These are phyloP conservation scores for Cerceris rybyensis DNA, from an alignment of 2,888 invertebrate genomes.

Conservation along the genomic window DNA sequence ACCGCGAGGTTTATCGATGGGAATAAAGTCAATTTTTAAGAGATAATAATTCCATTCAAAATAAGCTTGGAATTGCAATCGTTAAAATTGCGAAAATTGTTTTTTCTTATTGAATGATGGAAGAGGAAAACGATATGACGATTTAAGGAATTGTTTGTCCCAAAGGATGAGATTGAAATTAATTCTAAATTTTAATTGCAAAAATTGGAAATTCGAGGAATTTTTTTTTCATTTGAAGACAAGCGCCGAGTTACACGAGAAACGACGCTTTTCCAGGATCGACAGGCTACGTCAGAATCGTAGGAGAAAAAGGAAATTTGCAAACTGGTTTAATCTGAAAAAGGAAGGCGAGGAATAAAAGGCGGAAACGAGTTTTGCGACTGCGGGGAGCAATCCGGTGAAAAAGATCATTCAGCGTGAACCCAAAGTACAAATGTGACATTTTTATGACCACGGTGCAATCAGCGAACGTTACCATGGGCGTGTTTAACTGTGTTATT, in stretches of 20 bases:
- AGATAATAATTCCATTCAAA: no score
- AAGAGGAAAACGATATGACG: no score
- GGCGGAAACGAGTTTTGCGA: background rate
- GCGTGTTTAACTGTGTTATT: slow-evolving; percentile 18
- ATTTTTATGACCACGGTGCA: slow-evolving; percentile 51
- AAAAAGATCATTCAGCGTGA: slow-evolving; percentile 33
- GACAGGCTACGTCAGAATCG: background rate
- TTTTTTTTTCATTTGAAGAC: background rate
- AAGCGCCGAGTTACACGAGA: background rate
- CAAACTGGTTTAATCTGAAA: slow-evolving; percentile 17
- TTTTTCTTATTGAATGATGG: no score
- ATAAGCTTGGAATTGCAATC: no score
- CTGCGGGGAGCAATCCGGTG: slow-evolving; percentile 11
- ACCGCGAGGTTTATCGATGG: no score
- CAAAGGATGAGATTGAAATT: no score
- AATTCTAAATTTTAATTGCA: no score
- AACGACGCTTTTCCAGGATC: background rate
- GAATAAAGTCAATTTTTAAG: no score
- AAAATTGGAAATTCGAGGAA: no score
- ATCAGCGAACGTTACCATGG: slow-evolving; percentile 45
- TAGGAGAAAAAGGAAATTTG: slow-evolving; percentile 32
- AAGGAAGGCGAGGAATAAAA: background rate
- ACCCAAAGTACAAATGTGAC: slow-evolving; percentile 25
- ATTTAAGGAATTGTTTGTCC: no score
- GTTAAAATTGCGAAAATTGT: no score